Base-by-base conservation (phyloP, 1,140 invertebrate species). In the Calephelis nemesis region DNA sequence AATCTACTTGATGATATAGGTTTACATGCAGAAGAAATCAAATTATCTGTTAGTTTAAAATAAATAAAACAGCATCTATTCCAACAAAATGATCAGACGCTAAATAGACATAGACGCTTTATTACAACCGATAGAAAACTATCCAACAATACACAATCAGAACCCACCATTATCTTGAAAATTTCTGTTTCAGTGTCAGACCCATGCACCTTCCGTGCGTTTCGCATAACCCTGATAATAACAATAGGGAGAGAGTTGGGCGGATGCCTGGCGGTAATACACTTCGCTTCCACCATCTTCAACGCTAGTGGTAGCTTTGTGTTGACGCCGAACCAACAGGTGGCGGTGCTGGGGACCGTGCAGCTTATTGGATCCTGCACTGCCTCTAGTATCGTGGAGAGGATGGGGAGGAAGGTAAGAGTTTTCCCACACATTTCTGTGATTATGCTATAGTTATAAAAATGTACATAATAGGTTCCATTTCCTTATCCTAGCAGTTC, bases 251-350 rank as follows among this genome's bases (percentile, higher is more conserved):
- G 88, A 0, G 88, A 91, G 70, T 58, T 91, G 42, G 88, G 88
- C 60, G 88, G 88, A 5, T 90, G 87, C 54, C 69, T 91, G 0
- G 86, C 88, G 0, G 88, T 91, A 1, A 69, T 91, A 0, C 87
- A 90, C 72, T 91, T 85, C 74, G 88, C 88, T 1, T 91, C 88
- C 0, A 77, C 82, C 10, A 91, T 91, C 73, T 91, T 91, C 75
- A 66, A 84, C 13, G 87, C 87, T 5, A 85, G 79, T 39, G 82
- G 79, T 1, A 76, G 69, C 7, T 87, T 81, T 75, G 79, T 88
- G 9, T 65, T 91, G 40, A 83, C 79, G 0, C 71, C 86, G 11
- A 91, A 91, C 71, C 83, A 91, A 68, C 88, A 91, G 65, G 85
- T 85, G 0, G 77, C 79, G 1, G 69, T 91, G 40, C 62, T 90